A percentile compares a stretch with the other conserved stretches of the same genome.
These are phyloP conservation scores for Andrena flavipes DNA, from an alignment of 2,888 invertebrate genomes.

Conservation along the genomic window DNA sequence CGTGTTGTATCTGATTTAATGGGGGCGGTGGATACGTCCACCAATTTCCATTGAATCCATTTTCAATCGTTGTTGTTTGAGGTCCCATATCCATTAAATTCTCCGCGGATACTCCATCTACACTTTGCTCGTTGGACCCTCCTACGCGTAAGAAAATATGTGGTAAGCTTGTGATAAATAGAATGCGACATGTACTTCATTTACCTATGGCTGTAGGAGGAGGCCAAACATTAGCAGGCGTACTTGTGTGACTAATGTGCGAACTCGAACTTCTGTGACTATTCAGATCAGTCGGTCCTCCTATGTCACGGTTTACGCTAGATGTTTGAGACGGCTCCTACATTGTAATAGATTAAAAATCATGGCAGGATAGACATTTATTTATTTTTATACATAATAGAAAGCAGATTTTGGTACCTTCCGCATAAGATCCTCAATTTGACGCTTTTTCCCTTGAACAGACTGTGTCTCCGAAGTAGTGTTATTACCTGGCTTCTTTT, in stretches of 20 bases:
- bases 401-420: constrained; percentile 83
- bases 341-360: constrained; percentile 12
- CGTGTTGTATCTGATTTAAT: constrained; percentile 76
- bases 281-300: constrained; percentile 73
- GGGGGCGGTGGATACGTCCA: constrained; percentile 78
- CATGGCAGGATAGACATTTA: not conserved
- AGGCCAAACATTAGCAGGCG: constrained; percentile 80
- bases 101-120: constrained; percentile 77
- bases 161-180: constrained; percentile 1
- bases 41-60: constrained; percentile 78
- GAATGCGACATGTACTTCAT: constrained; percentile 12
- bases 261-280: constrained; percentile 80
- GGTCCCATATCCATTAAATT: constrained; percentile 80
- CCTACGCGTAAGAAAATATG: constrained; percentile 44
- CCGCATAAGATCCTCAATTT: constrained; percentile 88
- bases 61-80: constrained; percentile 76
- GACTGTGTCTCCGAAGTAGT: constrained; percentile 81
- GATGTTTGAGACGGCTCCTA: constrained; percentile 77
- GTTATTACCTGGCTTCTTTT: constrained; percentile 79
- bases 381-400: constrained; percentile 4
- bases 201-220: constrained; percentile 74
- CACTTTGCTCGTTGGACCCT: constrained; percentile 77
- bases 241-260: constrained; percentile 78
- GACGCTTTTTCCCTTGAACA: constrained; percentile 87
- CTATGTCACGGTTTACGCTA: constrained; percentile 76